Conservation (phyloP, 2,888 invertebrate species). For the Agrochola circellaris region DNA sequence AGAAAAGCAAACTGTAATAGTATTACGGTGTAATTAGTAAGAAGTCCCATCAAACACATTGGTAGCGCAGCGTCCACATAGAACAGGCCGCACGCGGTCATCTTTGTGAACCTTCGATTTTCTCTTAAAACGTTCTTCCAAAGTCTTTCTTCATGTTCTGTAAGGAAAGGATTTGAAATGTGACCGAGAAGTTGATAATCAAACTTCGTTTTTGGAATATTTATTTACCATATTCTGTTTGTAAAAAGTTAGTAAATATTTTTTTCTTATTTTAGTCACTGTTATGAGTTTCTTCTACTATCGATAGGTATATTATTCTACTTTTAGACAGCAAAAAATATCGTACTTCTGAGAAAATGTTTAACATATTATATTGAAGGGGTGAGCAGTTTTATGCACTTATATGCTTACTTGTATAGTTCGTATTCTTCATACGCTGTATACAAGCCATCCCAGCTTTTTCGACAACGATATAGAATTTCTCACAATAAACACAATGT, state of each 20-base stretch:
- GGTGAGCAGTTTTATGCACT: not conserved
- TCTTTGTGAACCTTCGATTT: slow-evolving; percentile 19
- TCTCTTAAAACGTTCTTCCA: slow-evolving; percentile 7
- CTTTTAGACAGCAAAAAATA: too few relatives aligned
- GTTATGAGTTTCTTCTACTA: too few relatives aligned
- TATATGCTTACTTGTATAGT: slow-evolving; percentile 11
- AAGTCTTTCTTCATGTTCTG: slow-evolving; percentile 13
- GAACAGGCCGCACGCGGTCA: slow-evolving; percentile 18
- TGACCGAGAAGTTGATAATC: not conserved
- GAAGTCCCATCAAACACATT: slow-evolving; percentile 8
- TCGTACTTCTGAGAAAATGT: too few relatives aligned
- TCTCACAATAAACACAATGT: not conserved
- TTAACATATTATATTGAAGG: not conserved
- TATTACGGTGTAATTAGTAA: not conserved
- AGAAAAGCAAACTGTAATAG: slow-evolving; percentile 14
- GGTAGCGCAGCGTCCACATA: slow-evolving; percentile 13
- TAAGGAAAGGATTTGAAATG: not conserved
- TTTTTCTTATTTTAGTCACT: too few relatives aligned
- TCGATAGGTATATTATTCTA: too few relatives aligned
- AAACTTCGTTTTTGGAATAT: not conserved
- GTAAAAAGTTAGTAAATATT: not conserved
- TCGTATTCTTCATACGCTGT: slow-evolving; percentile 11
- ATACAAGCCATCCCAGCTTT: slow-evolving; percentile 14
- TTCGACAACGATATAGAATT: not conserved
- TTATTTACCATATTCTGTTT: too few relatives aligned